phyloP scores from a whole-genome alignment of 2,888 invertebrate genomes.

The Eristalis intricaria region DNA sequence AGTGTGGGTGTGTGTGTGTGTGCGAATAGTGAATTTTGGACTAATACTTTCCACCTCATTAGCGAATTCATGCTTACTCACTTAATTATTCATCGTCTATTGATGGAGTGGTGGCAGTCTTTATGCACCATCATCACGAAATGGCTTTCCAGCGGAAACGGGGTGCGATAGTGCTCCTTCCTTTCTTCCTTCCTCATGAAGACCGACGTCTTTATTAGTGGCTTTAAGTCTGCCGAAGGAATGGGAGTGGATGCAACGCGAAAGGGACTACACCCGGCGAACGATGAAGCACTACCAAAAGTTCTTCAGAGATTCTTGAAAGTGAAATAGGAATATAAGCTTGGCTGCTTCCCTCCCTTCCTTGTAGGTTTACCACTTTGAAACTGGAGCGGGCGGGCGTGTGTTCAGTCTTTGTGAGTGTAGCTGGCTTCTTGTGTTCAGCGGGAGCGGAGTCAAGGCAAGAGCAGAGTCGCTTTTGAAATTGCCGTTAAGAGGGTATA shows the following conservation, averaged over 20 bases:
- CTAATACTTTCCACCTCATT: slow-evolving; percentile 41
- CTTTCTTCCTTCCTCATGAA: not conserved
- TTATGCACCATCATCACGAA: slow-evolving; percentile 37
- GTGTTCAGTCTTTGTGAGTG: not conserved
- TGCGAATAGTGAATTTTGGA: slow-evolving; percentile 19
- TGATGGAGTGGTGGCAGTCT: slow-evolving; percentile 35
- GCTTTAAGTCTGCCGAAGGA: not conserved
- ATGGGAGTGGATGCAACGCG: not conserved
- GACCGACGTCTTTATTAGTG: slow-evolving; percentile 25
- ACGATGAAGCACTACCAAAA: not conserved
- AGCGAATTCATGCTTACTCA: slow-evolving; percentile 43
- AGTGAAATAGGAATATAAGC: not conserved
- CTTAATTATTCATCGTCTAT: slow-evolving; percentile 60
- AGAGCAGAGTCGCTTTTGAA: not conserved
- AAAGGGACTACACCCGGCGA: not conserved
- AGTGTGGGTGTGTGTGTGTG: not conserved
- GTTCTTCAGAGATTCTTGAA: not conserved
- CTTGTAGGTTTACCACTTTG: not conserved
- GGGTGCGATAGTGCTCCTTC: not conserved
- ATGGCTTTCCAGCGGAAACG: slow-evolving; percentile 25
- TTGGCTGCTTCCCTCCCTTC: not conserved
- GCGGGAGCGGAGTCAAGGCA: not conserved
- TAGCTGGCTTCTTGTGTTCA: not conserved
- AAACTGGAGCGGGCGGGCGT: not conserved
- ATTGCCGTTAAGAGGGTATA: not conserved